Evolutionary conservation across 1,140 invertebrate genomes (phyloP).

Genomic region (Ectropis grisescens): DNA sequence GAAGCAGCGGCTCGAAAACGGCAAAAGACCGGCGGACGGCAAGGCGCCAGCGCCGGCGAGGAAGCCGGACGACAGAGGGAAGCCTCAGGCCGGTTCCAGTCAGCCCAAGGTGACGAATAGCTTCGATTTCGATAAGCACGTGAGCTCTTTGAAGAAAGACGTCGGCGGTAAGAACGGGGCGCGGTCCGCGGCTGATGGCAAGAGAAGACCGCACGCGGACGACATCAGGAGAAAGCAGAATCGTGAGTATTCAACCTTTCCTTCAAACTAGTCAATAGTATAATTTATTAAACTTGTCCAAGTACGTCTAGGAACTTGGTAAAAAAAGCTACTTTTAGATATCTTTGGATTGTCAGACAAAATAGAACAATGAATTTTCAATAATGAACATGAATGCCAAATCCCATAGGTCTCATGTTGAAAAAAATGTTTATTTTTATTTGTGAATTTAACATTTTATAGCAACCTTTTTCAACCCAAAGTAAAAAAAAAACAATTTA

Average conservation of each 20-base stretch:
- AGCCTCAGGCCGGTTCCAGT: slow-evolving; percentile 22
- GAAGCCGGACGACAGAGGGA: slow-evolving; percentile 35
- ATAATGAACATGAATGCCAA: too few relatives aligned
- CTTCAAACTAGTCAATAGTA: too few relatives aligned
- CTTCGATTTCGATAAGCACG: slow-evolving; percentile 59
- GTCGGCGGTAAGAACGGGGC: slow-evolving; percentile 5
- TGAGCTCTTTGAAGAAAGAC: slow-evolving; percentile 36
- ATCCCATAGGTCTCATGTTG: too few relatives aligned
- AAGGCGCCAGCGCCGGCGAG: slow-evolving; percentile 22
- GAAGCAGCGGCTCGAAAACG: slow-evolving; percentile 27
- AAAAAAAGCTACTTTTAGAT: too few relatives aligned
- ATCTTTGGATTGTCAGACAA: too few relatives aligned
- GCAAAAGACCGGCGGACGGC: slow-evolving; percentile 31
- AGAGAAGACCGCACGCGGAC: slow-evolving; percentile 35
- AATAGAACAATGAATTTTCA: too few relatives aligned
- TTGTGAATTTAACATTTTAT: too few relatives aligned
- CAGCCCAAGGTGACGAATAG: slow-evolving; percentile 34
- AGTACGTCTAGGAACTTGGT: too few relatives aligned
- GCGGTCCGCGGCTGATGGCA: slow-evolving; percentile 66
- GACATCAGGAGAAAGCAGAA: slow-evolving; percentile 47
- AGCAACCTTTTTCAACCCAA: too few relatives aligned
- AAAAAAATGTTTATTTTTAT: too few relatives aligned
- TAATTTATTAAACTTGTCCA: too few relatives aligned
- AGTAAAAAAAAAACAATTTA: too few relatives aligned
- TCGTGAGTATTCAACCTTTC: slow-evolving; percentile 63